Conservation (phyloP, 2,888 invertebrate genomes). For the Drosophila barbarae region DNA sequence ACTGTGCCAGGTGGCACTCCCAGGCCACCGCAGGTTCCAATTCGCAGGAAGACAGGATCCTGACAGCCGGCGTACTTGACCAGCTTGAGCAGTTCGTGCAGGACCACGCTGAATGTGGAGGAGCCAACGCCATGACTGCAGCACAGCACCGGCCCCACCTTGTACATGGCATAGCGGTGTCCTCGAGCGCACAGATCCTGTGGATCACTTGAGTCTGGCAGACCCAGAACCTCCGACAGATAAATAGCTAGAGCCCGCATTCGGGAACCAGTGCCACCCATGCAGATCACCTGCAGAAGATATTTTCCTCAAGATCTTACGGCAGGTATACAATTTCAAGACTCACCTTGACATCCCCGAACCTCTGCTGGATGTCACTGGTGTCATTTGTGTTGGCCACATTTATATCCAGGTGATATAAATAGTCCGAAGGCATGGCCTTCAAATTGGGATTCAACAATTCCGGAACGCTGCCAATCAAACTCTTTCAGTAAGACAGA, state of each 20-base stretch:
- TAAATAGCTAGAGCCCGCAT: slow-evolving; percentile 94
- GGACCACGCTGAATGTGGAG: slow-evolving; percentile 95
- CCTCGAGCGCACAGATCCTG: slow-evolving; percentile 92
- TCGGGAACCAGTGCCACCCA: slow-evolving; percentile 95
- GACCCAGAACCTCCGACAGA: slow-evolving; percentile 89
- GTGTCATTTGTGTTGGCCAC: slow-evolving; percentile 86
- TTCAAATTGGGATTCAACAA: slow-evolving; percentile 59
- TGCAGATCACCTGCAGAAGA: slow-evolving; percentile 89
- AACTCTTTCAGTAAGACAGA: neutral
- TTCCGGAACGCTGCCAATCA: slow-evolving; percentile 2
- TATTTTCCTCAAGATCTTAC: neutral
- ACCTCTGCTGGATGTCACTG: slow-evolving; percentile 92
- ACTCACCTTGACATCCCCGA: slow-evolving; percentile 93
- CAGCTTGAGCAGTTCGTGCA: slow-evolving; percentile 98
- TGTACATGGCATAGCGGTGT: slow-evolving; percentile 95
- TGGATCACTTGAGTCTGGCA: slow-evolving; percentile 89
- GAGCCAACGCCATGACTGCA: slow-evolving; percentile 95
- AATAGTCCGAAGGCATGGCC: slow-evolving; percentile 82
- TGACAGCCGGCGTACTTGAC: slow-evolving; percentile 93
- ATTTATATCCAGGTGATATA: slow-evolving; percentile 93
- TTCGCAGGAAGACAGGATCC: slow-evolving; percentile 94
- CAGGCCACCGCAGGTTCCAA: slow-evolving; percentile 95
- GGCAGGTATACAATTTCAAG: too few species aligned
- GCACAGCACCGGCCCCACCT: slow-evolving; percentile 83
- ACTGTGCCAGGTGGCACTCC: slow-evolving; percentile 95